Evolutionary conservation across 1,140 invertebrate genomes (phyloP).

Genomic region (Lasioglossum albipes): DNA sequence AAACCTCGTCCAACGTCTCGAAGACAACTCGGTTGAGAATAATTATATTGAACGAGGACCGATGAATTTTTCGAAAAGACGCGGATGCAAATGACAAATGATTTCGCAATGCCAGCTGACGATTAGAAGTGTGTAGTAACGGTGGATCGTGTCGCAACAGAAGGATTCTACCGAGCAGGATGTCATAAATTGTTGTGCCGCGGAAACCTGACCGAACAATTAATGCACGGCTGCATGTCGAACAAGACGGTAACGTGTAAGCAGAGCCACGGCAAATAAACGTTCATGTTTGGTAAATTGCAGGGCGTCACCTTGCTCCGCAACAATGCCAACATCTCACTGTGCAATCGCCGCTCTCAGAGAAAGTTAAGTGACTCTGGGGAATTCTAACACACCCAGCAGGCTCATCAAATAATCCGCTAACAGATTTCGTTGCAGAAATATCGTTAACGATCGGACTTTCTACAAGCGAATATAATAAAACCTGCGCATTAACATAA

Average conservation of each 20-base stretch:
- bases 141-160: too few species aligned
- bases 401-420: neutral
- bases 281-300: slow-evolving; percentile 3
- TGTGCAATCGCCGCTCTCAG: neutral
- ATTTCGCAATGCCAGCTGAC: too few species aligned
- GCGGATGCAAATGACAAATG: too few species aligned
- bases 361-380: neutral
- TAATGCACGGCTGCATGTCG: neutral
- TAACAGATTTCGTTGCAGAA: neutral
- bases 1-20: too few species aligned
- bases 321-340: slow-evolving; percentile 1
- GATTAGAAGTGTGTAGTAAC: too few species aligned
- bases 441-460: neutral
- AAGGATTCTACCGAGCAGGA: neutral
- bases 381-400: neutral
- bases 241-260: neutral
- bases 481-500: too few species aligned
- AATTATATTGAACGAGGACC: too few species aligned
- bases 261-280: neutral
- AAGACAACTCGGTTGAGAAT: too few species aligned
- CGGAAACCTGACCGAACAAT: neutral
- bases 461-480: too few species aligned
- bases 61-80: too few species aligned
- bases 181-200: neutral
- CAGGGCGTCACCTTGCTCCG: slow-evolving; percentile 4